Base-by-base conservation (phyloP, 2,888 invertebrate genomes). In the Falcaria lacertinaria region DNA sequence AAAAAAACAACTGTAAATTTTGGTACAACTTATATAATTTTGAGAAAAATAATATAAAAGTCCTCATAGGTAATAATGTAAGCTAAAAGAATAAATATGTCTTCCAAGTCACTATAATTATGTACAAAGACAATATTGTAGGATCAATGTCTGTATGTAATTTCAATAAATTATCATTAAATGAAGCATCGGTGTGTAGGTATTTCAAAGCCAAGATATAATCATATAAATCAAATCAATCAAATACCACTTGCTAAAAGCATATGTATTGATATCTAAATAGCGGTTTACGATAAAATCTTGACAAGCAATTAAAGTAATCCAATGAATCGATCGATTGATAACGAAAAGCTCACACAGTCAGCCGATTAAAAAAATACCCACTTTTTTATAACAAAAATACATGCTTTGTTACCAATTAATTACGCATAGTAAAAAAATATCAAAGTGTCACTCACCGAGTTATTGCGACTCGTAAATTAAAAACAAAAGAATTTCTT, bases 381-480 rank as follows among this genome's bases (percentile, higher is more conserved):
- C 28, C 11, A 28, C 28, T n/a, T n/a, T n/a, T n/a, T n/a, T n/a
- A n/a, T n/a, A n/a, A n/a, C n/a, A n/a, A n/a, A n/a, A n/a, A n/a
- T n/a, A n/a, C n/a, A n/a, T n/a, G n/a, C n/a, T n/a, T n/a, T n/a
- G n/a, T n/a, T n/a, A n/a, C n/a, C n/a, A n/a, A n/a, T n/a, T n/a
- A n/a, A n/a, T n/a, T n/a, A n/a, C 8, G 33, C 25, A 13, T 7
- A 15, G 0, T 22, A 15, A 28, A 36, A 41, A 37, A 42, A 39
- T 38, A 34, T 25, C 1, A 1, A 40, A 28, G 59, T 52, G 38
- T 22, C 34, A 74, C 77, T 78, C 61, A 78, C 77, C 74, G 48
- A n/a, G 69, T 48, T 54, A 52, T 45, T 59, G 50, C 57, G 54
- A 53, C 48, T 57, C 48, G 48, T 61, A 46, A 53, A 33, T 7